Conservation (phyloP, 2,797 vertebrate genomes). For the Chiroxiphia lanceolata region DNA sequence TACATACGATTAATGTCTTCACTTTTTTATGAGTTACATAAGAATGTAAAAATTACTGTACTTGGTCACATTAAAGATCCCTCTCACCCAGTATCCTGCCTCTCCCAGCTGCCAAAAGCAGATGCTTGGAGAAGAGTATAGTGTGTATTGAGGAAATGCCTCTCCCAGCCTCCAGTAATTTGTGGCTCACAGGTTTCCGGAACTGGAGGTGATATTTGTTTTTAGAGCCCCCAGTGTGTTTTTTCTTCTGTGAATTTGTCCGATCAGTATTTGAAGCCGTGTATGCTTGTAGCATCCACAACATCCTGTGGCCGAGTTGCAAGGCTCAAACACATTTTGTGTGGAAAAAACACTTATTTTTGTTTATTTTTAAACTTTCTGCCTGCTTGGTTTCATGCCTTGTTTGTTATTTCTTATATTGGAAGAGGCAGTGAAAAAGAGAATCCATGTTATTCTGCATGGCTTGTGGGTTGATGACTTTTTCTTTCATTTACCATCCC, state of each 20-base stretch:
- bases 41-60: background rate
- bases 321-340: background rate
- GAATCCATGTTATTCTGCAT: background rate
- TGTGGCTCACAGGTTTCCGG: conserved; percentile 57
- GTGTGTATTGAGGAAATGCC: conserved; percentile 58
- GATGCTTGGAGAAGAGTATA: conserved; percentile 27
- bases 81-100: background rate
- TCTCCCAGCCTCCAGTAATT: conserved; percentile 56
- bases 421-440: background rate
- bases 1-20: background rate
- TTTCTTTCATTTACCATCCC: background rate
- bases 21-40: background rate
- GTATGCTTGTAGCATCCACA: conserved; percentile 30
- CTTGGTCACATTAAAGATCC: background rate
- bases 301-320: conserved; percentile 28
- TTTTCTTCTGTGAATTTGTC: conserved; percentile 17
- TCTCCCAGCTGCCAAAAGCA: conserved; percentile 38
- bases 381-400: background rate
- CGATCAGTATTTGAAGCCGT: background rate
- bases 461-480: background rate
- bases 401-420: background rate
- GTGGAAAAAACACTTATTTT: background rate
- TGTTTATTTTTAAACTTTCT: conserved; percentile 36
- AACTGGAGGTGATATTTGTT: conserved; percentile 59
- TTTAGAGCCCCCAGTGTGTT: conserved; percentile 54